These are phyloP conservation scores for Riparia riparia DNA, from an alignment of 2,113 vertebrate species.

Conservation along the genomic window DNA sequence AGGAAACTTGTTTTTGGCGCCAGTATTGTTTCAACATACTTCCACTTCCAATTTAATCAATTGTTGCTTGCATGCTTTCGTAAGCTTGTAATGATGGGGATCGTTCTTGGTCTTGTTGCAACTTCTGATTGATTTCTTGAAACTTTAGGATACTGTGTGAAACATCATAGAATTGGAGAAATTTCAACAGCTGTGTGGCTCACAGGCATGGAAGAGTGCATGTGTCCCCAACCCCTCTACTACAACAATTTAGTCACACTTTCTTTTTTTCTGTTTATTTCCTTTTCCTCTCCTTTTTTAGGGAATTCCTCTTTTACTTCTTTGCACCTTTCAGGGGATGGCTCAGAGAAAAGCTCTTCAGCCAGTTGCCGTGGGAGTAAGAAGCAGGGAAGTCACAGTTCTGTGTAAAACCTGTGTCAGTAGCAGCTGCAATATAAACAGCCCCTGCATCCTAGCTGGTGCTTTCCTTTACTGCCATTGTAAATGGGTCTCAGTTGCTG, in stretches of 20 bases:
- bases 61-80: background rate
- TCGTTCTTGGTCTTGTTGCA: background rate
- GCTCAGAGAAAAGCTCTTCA: background rate
- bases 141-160: background rate
- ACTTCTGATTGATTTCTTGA: background rate
- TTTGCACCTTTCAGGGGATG: background rate
- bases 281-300: background rate
- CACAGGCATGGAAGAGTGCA: background rate
- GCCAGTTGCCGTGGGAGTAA: background rate
- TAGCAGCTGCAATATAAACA: background rate
- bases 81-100: background rate
- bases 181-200: background rate
- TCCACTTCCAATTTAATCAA: background rate
- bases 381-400: background rate
- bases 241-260: background rate
- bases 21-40: background rate
- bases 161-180: background rate
- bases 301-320: background rate
- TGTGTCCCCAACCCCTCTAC: too few species aligned
- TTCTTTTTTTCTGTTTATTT: background rate
- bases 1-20: background rate
- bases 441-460: background rate
- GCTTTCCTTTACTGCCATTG: background rate
- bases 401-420: background rate
- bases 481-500: background rate